Percentiles rank a stretch among this genome's conserved stretches.
Conservation (phyloP, 1,140 invertebrate genomes). For the Drosophila novamexicana region DNA sequence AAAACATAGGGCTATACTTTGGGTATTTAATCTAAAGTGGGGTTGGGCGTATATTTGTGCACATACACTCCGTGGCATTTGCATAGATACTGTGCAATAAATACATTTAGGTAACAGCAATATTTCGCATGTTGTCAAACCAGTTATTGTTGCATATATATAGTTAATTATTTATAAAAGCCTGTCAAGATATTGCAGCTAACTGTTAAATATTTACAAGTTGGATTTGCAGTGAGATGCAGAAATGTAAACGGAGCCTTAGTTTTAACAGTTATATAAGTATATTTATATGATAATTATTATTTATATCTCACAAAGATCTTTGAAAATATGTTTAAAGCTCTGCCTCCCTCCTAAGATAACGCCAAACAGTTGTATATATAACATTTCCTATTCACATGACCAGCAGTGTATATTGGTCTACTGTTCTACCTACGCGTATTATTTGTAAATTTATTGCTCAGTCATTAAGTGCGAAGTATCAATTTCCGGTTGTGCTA, state of each 20-base stretch:
- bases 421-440: neutral
- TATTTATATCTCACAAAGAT: too few relatives aligned
- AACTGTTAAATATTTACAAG: neutral
- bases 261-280: neutral
- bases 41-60: neutral
- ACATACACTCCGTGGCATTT: neutral
- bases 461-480: conserved; percentile 15
- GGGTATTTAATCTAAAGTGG: conserved; percentile 43
- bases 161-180: neutral
- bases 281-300: too few relatives aligned
- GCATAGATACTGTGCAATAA: neutral
- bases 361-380: too few relatives aligned
- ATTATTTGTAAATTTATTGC: conserved; percentile 12
- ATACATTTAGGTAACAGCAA: too few relatives aligned
- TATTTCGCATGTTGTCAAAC: too few relatives aligned
- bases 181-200: neutral
- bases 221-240: neutral
- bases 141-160: neutral
- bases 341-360: too few relatives aligned
- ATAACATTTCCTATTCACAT: neutral
- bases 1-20: conserved; percentile 13
- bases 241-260: too few relatives aligned
- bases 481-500: conserved; percentile 17
- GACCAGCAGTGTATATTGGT: neutral
- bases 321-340: too few relatives aligned